These are phyloP conservation scores for Latheticus oryzae DNA, from an alignment of 2,888 invertebrate genomes.

Conservation along the genomic window DNA sequence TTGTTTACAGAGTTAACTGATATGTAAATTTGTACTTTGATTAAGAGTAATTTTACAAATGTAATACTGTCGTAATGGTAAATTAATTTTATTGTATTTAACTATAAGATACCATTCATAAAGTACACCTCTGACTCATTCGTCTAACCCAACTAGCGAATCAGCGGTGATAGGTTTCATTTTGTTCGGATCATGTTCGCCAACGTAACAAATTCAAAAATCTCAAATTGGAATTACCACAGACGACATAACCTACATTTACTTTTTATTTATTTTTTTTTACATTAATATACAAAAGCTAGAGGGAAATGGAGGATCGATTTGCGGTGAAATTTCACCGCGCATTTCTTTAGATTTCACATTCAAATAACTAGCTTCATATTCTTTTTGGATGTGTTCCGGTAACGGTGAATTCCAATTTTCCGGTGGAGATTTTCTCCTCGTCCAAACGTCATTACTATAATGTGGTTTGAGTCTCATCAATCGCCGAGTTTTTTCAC, in stretches of 20 bases:
- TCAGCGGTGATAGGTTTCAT: slow-evolving; percentile 34
- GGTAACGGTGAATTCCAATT: slow-evolving; percentile 88
- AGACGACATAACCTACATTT: slow-evolving; percentile 29
- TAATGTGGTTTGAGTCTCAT: slow-evolving; percentile 76
- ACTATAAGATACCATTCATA: slow-evolving; percentile 38
- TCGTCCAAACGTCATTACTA: slow-evolving; percentile 83
- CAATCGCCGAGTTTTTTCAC: slow-evolving; percentile 76
- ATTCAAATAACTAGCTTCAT: slow-evolving; percentile 75
- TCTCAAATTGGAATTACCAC: background rate
- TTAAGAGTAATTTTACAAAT: slow-evolving; percentile 38
- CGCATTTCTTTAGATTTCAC: slow-evolving; percentile 73
- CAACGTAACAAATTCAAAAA: slow-evolving; percentile 35
- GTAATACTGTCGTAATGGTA: slow-evolving; percentile 37
- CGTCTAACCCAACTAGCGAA: slow-evolving; percentile 39
- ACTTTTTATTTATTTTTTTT: slow-evolving; percentile 10
- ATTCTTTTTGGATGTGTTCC: slow-evolving; percentile 76
- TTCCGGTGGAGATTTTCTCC: slow-evolving; percentile 77
- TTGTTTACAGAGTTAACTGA: slow-evolving; percentile 54
- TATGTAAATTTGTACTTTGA: slow-evolving; percentile 59
- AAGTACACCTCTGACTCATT: slow-evolving; percentile 43
- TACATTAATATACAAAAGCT: slow-evolving; percentile 38
- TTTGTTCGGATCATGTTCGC: slow-evolving; percentile 26
- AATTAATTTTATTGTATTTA: slow-evolving; percentile 22
- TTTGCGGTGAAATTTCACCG: slow-evolving; percentile 57
- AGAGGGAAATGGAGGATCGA: slow-evolving; percentile 37